These are phyloP conservation scores for Oophaga sylvatica DNA, from an alignment of 2,797 vertebrate genomes.

Conservation along the genomic window DNA sequence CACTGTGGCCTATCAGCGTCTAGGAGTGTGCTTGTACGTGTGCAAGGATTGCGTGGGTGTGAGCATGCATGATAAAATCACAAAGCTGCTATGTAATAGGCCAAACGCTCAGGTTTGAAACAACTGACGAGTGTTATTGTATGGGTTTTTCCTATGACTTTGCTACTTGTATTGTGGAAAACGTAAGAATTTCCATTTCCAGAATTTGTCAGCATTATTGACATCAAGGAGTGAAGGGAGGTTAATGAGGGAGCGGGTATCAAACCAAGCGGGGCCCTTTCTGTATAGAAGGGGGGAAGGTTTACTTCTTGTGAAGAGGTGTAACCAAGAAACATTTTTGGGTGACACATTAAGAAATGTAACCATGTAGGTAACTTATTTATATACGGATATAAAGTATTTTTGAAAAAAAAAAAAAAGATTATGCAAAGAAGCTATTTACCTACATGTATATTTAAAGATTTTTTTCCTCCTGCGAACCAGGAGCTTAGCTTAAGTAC, in stretches of 20 bases:
- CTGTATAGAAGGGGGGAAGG: constrained; percentile 1
- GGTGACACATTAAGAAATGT: constrained; percentile 69
- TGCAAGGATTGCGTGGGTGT: constrained; percentile 65
- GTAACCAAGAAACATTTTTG: constrained; percentile 68
- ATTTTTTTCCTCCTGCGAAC: constrained; percentile 72
- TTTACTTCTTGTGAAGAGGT: constrained; percentile 55
- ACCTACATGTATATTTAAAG: constrained; percentile 81
- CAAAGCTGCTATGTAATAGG: constrained; percentile 85
- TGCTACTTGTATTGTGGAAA: constrained; percentile 69
- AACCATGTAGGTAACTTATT: constrained; percentile 75
- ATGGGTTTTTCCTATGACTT: constrained; percentile 69
- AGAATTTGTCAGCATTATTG: constrained; percentile 75
- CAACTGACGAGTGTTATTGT: constrained; percentile 77
- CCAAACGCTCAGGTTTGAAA: constrained; percentile 81
- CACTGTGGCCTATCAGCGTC: constrained; percentile 77
- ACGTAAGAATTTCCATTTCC: constrained; percentile 73
- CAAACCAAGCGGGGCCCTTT: constrained; percentile 64
- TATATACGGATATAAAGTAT: constrained; percentile 77
- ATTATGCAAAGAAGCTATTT: constrained; percentile 75
- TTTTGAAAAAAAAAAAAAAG: constrained; percentile 69
- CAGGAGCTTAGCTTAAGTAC: constrained; percentile 73
- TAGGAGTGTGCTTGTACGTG: constrained; percentile 65
- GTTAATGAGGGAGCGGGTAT: constrained; percentile 62
- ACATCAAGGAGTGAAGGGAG: constrained; percentile 62
- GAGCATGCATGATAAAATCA: constrained; percentile 66